Evolutionary conservation across 1,140 invertebrate species (phyloP).

Genomic region (Lineus longissimus): DNA sequence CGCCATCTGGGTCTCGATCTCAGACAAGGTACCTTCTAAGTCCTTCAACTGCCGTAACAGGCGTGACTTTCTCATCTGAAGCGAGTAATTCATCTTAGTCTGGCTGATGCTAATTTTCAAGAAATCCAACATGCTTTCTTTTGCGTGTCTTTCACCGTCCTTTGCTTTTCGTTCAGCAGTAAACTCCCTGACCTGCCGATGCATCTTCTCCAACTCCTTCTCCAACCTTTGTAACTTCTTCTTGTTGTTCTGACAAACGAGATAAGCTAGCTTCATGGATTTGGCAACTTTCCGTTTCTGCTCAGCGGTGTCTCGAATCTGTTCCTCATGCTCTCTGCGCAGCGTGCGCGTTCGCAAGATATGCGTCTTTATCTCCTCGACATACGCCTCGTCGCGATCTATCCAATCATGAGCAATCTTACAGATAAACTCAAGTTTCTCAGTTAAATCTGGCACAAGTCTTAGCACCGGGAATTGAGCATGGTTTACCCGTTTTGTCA

Average conservation of each 20-base stretch:
- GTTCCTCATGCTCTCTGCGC: conserved; percentile 32
- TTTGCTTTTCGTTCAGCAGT: conserved; percentile 31
- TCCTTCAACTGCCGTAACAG: conserved; percentile 40
- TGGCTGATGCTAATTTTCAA: conserved; percentile 45
- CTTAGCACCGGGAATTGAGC: conserved; percentile 47
- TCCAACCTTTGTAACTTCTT: conserved; percentile 43
- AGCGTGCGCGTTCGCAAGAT: conserved; percentile 38
- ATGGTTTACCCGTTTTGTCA: conserved; percentile 41
- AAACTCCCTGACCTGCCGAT: conserved; percentile 30
- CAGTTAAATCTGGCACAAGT: conserved; percentile 38
- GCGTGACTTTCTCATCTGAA: conserved; percentile 42
- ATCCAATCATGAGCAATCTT: conserved; percentile 39
- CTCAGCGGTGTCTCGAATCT: conserved; percentile 37
- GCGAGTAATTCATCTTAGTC: conserved; percentile 43
- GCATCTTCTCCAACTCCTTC: conserved; percentile 37
- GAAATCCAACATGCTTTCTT: conserved; percentile 49
- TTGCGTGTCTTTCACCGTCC: conserved; percentile 38
- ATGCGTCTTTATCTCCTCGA: conserved; percentile 44
- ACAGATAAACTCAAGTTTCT: conserved; percentile 34
- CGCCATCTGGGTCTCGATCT: conserved; percentile 38
- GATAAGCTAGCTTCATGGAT: conserved; percentile 34
- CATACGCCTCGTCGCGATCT: conserved; percentile 41
- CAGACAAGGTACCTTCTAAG: conserved; percentile 32
- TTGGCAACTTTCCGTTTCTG: conserved; percentile 42
- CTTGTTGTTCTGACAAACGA: conserved; percentile 40